Evolutionary conservation across 53 echinoderm and acorn worm genomes (phyloP), one percentile per base, ranked within the genome.

Genomic region (Paelopatides confundens): DNA sequence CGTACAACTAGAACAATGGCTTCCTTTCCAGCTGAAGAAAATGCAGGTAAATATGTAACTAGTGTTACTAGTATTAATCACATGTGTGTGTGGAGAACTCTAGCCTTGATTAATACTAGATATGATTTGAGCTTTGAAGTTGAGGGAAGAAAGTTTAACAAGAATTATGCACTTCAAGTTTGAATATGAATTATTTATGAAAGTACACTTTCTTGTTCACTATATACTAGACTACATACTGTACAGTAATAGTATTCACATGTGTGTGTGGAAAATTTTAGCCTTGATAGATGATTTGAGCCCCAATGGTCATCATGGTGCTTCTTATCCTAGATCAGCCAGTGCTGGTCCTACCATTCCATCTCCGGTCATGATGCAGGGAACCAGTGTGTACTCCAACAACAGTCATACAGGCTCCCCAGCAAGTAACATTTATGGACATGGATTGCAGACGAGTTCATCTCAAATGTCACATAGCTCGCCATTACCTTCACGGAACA

Each of bases 341-440:
- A 96, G 96, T 81, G 90, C 93, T 11, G 91, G 93, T 43, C 93
- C 92, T 27, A 90, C 96, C 35, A 76, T 90, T 50, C 96, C 96
- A 34, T 96, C 96, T 15, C 96, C 96, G 18, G 86, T 92, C 48
- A 90, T 93, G 87, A 90, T 94, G 91, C 94, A 94, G 67, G 91
- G 93, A 15, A 88, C 85, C 39, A 90, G 91, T 58, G 87, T 94
- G 93, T 96, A 94, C 63, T 86, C 89, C 52, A 90, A 92, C n/a
- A 33, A 51, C 30, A 37, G 39, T 14, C 50, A 67, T 50, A n/a
- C n/a, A n/a, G 18, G 47, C 27, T 37, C 68, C 32, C 46, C 63
- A 7, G 4, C 67, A 31, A 43, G 48, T 33, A 68, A 87, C 76
- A 54, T 52, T 52, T 74, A 76, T 28, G 62, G 35, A n/a, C 52